Percentiles rank a stretch among this genome's conserved stretches.
These are phyloP conservation scores for Sphyrna mokarran DNA, from an alignment of 2,113 vertebrate species.

Conservation along the genomic window DNA sequence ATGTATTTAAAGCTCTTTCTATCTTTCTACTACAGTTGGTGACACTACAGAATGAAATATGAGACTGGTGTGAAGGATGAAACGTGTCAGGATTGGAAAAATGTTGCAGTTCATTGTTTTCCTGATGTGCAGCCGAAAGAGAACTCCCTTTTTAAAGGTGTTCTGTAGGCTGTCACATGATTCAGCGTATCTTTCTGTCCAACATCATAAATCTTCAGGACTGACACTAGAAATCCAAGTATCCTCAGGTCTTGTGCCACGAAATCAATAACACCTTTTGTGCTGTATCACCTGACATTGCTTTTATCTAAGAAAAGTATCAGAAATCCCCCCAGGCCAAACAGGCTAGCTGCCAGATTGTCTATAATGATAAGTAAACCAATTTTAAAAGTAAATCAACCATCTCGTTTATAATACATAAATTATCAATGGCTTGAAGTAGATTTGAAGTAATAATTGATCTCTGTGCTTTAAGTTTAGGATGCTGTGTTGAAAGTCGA, in stretches of 20 bases:
- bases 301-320: neutral
- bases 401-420: neutral
- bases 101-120: neutral
- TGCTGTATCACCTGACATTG: neutral
- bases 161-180: neutral
- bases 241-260: neutral
- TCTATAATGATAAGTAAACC: neutral
- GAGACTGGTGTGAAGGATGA: neutral
- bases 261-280: neutral
- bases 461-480: neutral
- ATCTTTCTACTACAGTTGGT: neutral
- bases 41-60: neutral
- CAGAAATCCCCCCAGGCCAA: neutral
- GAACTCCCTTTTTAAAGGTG: neutral
- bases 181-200: neutral
- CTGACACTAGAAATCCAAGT: neutral
- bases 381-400: neutral
- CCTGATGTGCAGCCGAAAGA: neutral
- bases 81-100: neutral
- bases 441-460: neutral
- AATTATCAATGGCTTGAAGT: neutral
- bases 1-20: neutral
- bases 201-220: neutral
- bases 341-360: neutral
- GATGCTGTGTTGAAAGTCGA: neutral